phyloP scores from a whole-genome alignment of 2,797 vertebrate genomes.

The Geotrypetes seraphini region DNA sequence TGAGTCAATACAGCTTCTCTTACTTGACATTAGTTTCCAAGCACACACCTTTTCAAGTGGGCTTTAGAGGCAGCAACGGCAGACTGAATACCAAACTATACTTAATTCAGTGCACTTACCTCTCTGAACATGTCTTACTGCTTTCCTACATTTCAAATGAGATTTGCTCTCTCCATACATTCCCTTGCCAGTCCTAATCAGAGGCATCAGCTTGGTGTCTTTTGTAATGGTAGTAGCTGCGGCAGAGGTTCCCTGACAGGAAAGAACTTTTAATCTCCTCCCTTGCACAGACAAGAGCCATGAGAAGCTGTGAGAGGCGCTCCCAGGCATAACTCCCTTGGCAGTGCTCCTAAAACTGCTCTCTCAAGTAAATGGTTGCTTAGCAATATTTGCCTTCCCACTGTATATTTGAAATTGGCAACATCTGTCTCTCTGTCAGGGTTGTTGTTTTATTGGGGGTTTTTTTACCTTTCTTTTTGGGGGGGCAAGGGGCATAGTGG shows the following conservation, averaged over 20 bases:
- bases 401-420: constrained; percentile 47
- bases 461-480: no score
- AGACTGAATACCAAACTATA: neutral
- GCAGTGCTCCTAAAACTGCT: constrained; percentile 57
- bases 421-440: constrained; percentile 54
- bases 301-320: constrained; percentile 34
- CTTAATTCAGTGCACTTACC: constrained; percentile 38
- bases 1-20: no score
- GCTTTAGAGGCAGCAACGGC: no score
- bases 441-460: no score
- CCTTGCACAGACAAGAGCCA: constrained; percentile 31
- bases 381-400: constrained; percentile 59
- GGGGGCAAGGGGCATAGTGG: constrained; percentile 1
- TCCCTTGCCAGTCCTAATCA: constrained; percentile 43
- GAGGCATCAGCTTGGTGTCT: constrained; percentile 37
- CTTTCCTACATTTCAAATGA: constrained; percentile 48
- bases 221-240: constrained; percentile 25
- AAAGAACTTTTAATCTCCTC: constrained; percentile 51
- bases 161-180: constrained; percentile 42
- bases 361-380: constrained; percentile 58
- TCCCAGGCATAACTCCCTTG: constrained; percentile 60
- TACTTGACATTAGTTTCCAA: no score
- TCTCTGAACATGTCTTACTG: constrained; percentile 48
- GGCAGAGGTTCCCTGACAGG: constrained; percentile 37
- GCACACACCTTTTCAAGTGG: no score